Evolutionary conservation across 2,113 vertebrate species (phyloP).

Genomic region (Apaloderma vittatum): DNA sequence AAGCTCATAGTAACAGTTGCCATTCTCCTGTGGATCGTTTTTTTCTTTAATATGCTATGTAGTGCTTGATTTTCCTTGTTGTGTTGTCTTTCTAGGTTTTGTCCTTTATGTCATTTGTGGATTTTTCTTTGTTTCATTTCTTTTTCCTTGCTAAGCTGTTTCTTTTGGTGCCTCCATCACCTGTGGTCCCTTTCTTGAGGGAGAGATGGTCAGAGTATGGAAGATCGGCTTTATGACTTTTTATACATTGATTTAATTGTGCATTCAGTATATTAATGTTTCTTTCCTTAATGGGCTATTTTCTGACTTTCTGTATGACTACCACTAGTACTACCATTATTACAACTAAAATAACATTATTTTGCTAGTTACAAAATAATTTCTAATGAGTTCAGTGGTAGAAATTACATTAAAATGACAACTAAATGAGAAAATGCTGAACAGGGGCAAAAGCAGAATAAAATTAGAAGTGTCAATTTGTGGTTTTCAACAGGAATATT

Average conservation of each 20-base stretch:
- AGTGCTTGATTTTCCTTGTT: slow-evolving; percentile 52
- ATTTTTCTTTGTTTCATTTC: slow-evolving; percentile 37
- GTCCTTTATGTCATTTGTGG: slow-evolving; percentile 14
- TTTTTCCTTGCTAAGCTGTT: neutral
- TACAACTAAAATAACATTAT: neutral
- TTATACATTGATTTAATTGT: neutral
- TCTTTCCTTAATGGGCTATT: neutral
- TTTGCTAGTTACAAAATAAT: neutral
- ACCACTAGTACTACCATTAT: neutral
- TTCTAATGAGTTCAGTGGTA: neutral
- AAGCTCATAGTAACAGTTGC: slow-evolving; percentile 80
- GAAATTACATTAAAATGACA: neutral
- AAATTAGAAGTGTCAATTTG: neutral
- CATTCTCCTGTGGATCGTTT: slow-evolving; percentile 82
- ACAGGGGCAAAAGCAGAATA: neutral
- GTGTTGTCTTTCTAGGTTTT: slow-evolving; percentile 37
- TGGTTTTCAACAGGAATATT: neutral
- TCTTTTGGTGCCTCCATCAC: neutral
- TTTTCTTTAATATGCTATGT: slow-evolving; percentile 77
- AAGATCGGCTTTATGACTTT: neutral
- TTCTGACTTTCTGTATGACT: neutral
- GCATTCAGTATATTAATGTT: neutral
- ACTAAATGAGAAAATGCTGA: slow-evolving; percentile 14
- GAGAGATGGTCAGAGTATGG: neutral
- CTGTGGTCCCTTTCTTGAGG: neutral